These are phyloP conservation scores for Phalacrocorax brasilianus DNA, from an alignment of 2,113 vertebrate species.

Conservation along the genomic window DNA sequence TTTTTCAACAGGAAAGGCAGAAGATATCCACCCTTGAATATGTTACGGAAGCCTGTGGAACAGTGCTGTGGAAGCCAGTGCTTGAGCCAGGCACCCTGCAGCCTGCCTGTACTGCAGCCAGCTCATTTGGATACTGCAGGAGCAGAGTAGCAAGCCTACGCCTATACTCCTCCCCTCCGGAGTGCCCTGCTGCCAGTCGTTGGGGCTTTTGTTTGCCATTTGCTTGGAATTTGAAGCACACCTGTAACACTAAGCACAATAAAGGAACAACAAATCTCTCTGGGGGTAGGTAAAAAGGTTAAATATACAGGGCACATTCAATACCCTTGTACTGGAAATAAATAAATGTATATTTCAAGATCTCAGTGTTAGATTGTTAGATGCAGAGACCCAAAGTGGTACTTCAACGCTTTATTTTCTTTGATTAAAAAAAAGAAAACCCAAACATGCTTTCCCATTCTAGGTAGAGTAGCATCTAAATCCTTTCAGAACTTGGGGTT, in stretches of 20 bases:
- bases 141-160: background rate
- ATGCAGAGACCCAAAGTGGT: background rate
- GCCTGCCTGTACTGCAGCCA: background rate
- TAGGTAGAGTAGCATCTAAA: background rate
- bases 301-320: background rate
- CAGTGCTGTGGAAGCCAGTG: background rate
- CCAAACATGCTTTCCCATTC: background rate
- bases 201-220: background rate
- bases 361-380: background rate
- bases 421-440: background rate
- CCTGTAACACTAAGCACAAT: background rate
- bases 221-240: background rate
- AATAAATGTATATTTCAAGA: background rate
- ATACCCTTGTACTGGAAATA: background rate
- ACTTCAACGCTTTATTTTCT: background rate
- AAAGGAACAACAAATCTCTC: background rate
- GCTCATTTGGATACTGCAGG: accelerated
- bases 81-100: accelerated
- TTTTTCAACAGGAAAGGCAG: background rate
- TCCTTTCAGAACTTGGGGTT: background rate
- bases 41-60: background rate
- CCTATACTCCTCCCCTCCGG: background rate
- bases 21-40: background rate
- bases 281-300: background rate
- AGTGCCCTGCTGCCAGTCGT: background rate